phyloP scores from a whole-genome alignment of 2,113 vertebrate genomes.

The Bubo blakistoni region DNA sequence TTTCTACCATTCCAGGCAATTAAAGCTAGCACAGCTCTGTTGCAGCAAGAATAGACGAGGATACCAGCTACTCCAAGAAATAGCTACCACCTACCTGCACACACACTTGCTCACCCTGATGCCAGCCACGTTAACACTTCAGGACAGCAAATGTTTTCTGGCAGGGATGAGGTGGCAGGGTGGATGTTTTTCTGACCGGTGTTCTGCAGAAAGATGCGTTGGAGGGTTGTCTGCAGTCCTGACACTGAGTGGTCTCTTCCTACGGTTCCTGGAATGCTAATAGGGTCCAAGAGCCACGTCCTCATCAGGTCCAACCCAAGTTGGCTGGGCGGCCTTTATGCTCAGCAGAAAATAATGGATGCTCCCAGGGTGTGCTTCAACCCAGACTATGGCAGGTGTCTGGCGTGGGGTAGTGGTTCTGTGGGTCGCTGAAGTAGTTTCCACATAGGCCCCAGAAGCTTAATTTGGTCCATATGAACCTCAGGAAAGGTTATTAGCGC shows the following conservation, averaged over 20 bases:
- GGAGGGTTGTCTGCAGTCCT: background rate
- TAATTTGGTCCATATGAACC: background rate
- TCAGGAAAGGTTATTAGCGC: background rate
- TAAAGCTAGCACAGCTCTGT: background rate
- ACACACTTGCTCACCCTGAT: background rate
- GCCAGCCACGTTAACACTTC: background rate
- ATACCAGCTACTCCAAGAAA: background rate
- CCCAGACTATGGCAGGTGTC: background rate
- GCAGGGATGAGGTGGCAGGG: background rate
- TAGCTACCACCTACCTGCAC: conserved; percentile 23
- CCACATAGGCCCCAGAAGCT: background rate
- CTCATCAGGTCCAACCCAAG: background rate
- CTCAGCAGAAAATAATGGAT: background rate
- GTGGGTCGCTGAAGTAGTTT: background rate
- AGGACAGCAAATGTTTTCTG: background rate
- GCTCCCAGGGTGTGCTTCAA: background rate
- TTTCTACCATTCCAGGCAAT: background rate
- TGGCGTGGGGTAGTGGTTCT: fast-evolving
- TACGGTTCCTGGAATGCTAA: fast-evolving
- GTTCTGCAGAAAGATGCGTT: background rate
- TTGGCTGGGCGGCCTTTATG: background rate
- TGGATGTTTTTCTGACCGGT: background rate
- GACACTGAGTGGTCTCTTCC: background rate
- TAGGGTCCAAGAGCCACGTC: background rate
- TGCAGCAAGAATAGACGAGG: conserved; percentile 11